phyloP scores from a whole-genome alignment of 2,113 vertebrate genomes.

The Glaucidium brasilianum region DNA sequence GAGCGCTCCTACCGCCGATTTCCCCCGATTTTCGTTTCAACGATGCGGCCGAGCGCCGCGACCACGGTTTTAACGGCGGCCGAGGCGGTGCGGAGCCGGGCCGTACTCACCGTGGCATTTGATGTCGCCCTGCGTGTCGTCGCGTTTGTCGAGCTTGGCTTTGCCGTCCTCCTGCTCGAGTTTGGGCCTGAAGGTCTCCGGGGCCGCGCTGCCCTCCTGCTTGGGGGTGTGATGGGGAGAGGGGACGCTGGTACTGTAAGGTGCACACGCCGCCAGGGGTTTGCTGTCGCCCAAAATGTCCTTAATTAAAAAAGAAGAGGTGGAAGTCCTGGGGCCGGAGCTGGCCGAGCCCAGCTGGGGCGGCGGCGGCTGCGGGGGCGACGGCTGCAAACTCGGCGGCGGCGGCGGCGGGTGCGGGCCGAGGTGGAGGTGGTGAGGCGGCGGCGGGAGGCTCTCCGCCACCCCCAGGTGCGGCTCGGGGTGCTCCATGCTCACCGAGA shows the following conservation, averaged over 20 bases:
- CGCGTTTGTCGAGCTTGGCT: conserved; percentile 89
- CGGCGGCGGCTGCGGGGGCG: conserved; percentile 56
- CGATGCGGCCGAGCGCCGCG: not conserved
- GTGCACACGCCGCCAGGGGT: conserved; percentile 95
- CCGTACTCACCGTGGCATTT: conserved; percentile 92
- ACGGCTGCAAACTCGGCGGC: conserved; percentile 75
- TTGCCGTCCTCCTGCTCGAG: conserved; percentile 91
- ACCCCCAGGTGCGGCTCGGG: conserved; percentile 82
- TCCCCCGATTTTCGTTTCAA: not conserved
- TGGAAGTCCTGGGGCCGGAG: conserved; percentile 91
- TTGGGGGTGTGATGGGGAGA: conserved; percentile 93
- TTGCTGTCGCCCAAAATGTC: conserved; percentile 99
- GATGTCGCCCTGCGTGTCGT: conserved; percentile 87
- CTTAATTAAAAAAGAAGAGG: conserved; percentile 97
- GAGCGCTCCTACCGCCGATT: not conserved
- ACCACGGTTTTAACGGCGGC: not conserved
- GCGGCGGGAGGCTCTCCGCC: conserved; percentile 78
- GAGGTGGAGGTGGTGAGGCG: conserved; percentile 83
- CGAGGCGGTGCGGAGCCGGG: not conserved
- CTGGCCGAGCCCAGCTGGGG: conserved; percentile 82
- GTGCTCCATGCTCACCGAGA: conserved; percentile 94
- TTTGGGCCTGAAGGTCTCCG: conserved; percentile 93
- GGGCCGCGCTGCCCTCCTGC: conserved; percentile 81
- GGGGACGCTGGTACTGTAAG: conserved; percentile 94
- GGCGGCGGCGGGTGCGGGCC: conserved; percentile 73